Evolutionary conservation across 2,113 vertebrate species (phyloP).

Genomic region (Bungarus multicinctus): DNA sequence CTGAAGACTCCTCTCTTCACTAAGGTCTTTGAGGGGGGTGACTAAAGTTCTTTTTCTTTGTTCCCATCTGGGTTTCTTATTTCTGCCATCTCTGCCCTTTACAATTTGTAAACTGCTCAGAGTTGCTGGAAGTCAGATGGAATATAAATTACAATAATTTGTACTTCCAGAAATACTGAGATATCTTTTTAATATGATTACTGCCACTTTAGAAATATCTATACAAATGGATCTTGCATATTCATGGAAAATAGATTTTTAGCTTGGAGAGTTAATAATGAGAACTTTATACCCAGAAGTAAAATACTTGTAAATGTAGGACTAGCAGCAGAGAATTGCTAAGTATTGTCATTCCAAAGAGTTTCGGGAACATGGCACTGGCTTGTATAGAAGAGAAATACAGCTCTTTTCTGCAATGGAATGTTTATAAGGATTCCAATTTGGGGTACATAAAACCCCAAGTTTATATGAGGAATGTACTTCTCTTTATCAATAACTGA

Average conservation of each 20-base stretch:
- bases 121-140: neutral
- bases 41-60: neutral
- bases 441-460: neutral
- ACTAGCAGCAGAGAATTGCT: neutral
- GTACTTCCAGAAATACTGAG: neutral
- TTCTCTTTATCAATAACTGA: neutral
- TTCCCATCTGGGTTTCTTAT: neutral
- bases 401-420: neutral
- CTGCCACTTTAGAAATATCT: neutral
- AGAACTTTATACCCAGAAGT: neutral
- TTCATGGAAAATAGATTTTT: neutral
- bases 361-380: neutral
- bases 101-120: neutral
- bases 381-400: neutral
- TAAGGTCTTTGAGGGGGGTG: neutral
- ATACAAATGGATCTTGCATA: neutral
- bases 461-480: neutral
- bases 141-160: neutral
- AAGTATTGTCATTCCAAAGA: neutral
- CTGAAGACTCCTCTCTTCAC: neutral
- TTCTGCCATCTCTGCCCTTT: neutral
- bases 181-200: neutral
- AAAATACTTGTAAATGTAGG: neutral
- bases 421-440: neutral
- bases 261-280: neutral